These are phyloP conservation scores for Brachyistius frenatus DNA, from an alignment of 2,113 vertebrate species.

Conservation along the genomic window DNA sequence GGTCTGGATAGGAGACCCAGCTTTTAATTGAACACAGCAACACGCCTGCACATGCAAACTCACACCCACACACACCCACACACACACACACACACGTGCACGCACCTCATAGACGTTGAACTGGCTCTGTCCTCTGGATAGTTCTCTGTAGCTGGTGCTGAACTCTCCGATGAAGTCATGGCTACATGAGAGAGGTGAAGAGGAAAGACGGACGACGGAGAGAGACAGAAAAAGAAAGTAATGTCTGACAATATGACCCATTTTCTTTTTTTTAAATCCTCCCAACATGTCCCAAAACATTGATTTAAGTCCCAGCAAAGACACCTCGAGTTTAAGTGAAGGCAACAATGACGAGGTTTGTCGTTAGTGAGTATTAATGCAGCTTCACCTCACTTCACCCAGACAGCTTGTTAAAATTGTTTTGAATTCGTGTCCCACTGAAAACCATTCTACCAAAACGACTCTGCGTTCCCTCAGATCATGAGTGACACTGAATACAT, in stretches of 20 bases:
- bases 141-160: slow-evolving; percentile 96
- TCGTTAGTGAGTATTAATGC: neutral
- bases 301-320: neutral
- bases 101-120: slow-evolving; percentile 98
- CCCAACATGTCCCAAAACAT: too few species aligned
- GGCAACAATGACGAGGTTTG: neutral
- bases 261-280: too few species aligned
- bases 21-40: too few species aligned
- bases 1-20: too few species aligned
- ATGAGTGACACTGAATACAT: neutral
- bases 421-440: neutral
- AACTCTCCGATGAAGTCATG: slow-evolving; percentile 99
- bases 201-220: neutral
- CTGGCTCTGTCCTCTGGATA: slow-evolving; percentile 96
- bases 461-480: slow-evolving; percentile 17
- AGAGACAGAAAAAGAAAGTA: neutral
- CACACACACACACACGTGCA: neutral
- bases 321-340: neutral
- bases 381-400: neutral
- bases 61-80: neutral
- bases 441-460: too few species aligned
- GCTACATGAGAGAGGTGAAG: slow-evolving; percentile 70
- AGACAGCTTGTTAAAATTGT: slow-evolving; percentile 7
- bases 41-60: too few species aligned
- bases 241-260: neutral